A percentile compares a stretch with the other conserved stretches of the same genome.
Conservation (phyloP, 2,113 vertebrate species). For the Etia nguti region DNA sequence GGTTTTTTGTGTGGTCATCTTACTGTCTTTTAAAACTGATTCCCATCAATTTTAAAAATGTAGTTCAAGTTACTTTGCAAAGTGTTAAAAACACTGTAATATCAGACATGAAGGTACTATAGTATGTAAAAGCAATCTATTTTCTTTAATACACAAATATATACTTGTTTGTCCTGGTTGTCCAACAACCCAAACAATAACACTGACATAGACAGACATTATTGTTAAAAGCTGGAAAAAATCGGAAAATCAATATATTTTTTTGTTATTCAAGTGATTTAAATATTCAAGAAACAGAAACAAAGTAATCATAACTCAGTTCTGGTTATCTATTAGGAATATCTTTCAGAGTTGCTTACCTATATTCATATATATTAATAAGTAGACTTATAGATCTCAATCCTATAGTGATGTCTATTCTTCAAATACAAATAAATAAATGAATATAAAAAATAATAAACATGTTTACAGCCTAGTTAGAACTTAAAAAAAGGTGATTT, state of each 20-base stretch:
- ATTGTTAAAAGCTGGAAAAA: background rate
- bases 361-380: background rate
- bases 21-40: background rate
- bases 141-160: background rate
- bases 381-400: background rate
- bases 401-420: background rate
- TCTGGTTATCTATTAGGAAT: background rate
- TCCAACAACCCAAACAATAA: background rate
- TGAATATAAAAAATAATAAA: too few species aligned
- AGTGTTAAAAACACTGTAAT: background rate
- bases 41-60: background rate
- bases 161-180: background rate
- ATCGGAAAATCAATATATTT: background rate
- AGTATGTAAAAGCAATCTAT: background rate
- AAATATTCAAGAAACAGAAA: background rate
- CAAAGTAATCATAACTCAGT: background rate
- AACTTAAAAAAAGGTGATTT: background rate
- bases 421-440: too few species aligned
- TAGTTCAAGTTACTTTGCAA: background rate
- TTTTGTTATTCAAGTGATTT: background rate
- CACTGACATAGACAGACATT: background rate
- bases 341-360: fast-evolving
- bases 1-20: background rate
- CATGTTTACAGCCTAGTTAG: background rate
- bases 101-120: background rate